A percentile compares a stretch with the other conserved stretches of the same genome.
Evolutionary conservation across 1,140 invertebrate genomes (phyloP).

Genomic region (Stegodyphus dumicola): DNA sequence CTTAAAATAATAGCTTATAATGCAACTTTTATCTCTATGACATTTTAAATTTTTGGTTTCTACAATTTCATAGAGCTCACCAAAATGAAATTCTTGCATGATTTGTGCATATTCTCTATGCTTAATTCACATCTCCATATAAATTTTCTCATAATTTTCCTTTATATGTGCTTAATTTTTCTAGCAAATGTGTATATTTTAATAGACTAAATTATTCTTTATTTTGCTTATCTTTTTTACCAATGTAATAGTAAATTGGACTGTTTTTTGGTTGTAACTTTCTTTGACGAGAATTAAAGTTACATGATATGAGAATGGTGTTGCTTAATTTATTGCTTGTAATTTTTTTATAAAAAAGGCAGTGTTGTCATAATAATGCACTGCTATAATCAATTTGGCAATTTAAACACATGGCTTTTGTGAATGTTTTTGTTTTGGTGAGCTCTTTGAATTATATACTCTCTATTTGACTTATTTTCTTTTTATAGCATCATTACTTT

Average conservation of each 20-base stretch:
- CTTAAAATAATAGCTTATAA: too few relatives aligned
- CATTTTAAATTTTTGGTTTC: background rate
- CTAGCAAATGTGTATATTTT: too few relatives aligned
- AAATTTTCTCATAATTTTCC: too few relatives aligned
- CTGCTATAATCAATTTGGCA: conserved; percentile 22
- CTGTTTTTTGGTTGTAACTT: conserved; percentile 33
- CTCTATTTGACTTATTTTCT: background rate
- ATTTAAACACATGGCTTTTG: conserved; percentile 2
- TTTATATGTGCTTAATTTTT: too few relatives aligned
- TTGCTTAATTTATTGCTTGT: conserved; percentile 42
- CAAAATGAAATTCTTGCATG: conserved; percentile 42
- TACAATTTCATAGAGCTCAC: conserved; percentile 46
- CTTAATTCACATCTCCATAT: too few relatives aligned
- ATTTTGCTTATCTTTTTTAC: background rate
- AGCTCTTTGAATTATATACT: conserved; percentile 23
- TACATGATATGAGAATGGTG: conserved; percentile 16
- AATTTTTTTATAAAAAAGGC: conserved; percentile 10
- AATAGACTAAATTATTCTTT: too few relatives aligned
- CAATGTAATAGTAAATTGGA: conserved; percentile 22
- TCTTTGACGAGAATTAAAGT: conserved; percentile 27
- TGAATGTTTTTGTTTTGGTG: conserved; percentile 31
- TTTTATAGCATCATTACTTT: conserved; percentile 57
- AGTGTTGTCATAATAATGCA: conserved; percentile 59
- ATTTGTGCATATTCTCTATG: background rate
- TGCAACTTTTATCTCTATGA: background rate